Percentiles rank a stretch among this genome's conserved stretches.
These are phyloP conservation scores for Alectoris magna DNA, from an alignment of 2,797 vertebrate species.

Conservation along the genomic window DNA sequence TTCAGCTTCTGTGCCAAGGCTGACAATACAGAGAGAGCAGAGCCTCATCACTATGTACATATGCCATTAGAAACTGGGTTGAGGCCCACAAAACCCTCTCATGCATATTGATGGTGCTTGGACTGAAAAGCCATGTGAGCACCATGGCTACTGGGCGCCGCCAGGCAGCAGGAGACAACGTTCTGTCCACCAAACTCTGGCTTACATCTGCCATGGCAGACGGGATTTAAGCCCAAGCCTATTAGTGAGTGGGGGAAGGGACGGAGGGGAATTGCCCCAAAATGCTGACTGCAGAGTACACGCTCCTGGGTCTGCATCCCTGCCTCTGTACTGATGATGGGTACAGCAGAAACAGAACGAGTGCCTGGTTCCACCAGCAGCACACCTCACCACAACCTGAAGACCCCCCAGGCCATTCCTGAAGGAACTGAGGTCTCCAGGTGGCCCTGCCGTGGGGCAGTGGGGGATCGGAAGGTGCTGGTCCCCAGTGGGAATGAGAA, in stretches of 20 bases:
- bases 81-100: background rate
- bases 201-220: background rate
- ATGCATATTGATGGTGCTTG: background rate
- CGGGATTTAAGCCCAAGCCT: background rate
- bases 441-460: conserved; percentile 37
- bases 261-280: background rate
- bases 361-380: background rate
- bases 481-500: conserved; percentile 5
- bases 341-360: background rate
- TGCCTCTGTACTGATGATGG: background rate
- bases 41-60: background rate
- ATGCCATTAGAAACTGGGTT: background rate
- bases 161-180: background rate
- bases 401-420: background rate
- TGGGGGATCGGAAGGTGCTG: background rate
- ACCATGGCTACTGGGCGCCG: background rate
- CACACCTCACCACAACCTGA: background rate
- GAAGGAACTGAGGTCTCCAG: background rate
- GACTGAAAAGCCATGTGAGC: background rate
- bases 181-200: background rate
- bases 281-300: background rate
- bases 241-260: background rate
- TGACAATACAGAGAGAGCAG: background rate
- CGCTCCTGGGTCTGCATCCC: background rate
- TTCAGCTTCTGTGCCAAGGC: background rate